phyloP scores from a whole-genome alignment of 2,888 invertebrate species.

The Spisula solida region DNA sequence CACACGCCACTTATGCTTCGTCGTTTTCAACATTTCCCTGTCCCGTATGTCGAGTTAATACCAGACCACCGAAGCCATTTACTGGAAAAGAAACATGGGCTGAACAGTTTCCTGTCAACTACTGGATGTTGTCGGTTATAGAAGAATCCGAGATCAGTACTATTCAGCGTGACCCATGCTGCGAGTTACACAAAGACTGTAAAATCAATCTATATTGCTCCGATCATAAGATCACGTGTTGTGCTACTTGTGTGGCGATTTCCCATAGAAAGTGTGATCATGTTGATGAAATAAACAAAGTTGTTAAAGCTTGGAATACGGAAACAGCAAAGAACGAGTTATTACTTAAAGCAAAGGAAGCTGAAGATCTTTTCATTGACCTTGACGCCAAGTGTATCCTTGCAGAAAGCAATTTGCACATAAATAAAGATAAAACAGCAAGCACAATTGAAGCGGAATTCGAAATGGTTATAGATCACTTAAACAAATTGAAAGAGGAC shows the following conservation, averaged over 20 bases:
- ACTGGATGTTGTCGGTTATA: conserved; percentile 68
- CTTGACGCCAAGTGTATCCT: conserved; percentile 45
- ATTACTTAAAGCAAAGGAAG: conserved; percentile 39
- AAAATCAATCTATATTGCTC: conserved; percentile 67
- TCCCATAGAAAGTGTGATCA: conserved; percentile 71
- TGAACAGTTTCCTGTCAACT: conserved; percentile 72
- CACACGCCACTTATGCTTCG: conserved; percentile 34
- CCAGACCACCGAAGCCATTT: conserved; percentile 60
- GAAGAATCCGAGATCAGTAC: conserved; percentile 52
- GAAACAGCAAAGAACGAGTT: conserved; percentile 38
- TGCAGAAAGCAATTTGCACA: conserved; percentile 43
- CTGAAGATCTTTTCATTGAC: conserved; percentile 44
- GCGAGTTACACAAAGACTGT: conserved; percentile 52
- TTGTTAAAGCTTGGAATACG: conserved; percentile 40
- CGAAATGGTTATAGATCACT: conserved; percentile 20
- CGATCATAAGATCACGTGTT: conserved; percentile 69
- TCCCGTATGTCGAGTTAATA: conserved; percentile 69
- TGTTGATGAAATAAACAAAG: conserved; percentile 63
- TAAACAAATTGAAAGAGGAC: conserved; percentile 33
- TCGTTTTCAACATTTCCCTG: conserved; percentile 64
- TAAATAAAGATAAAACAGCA: conserved; percentile 36
- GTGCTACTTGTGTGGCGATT: conserved; percentile 70
- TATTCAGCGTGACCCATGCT: conserved; percentile 28
- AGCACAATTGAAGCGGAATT: conserved; percentile 28
- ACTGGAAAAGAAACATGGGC: conserved; percentile 61